phyloP scores from a whole-genome alignment of 2,888 invertebrate species.

The Rhorus exstirpatorius region DNA sequence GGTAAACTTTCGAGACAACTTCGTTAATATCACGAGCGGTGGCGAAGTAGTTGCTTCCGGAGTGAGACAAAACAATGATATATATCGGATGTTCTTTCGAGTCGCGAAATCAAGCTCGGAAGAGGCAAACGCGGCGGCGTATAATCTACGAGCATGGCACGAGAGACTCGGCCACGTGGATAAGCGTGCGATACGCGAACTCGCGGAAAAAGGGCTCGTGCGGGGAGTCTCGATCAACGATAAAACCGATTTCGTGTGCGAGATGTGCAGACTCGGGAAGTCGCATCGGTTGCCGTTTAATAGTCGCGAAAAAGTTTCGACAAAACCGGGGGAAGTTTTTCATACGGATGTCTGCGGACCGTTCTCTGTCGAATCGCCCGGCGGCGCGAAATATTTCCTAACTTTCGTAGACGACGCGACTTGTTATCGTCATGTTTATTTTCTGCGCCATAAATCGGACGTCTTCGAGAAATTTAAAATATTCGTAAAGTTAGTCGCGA shows the following conservation, averaged over 20 bases:
- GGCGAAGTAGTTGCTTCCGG: constrained; percentile 63
- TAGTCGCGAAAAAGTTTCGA: constrained; percentile 15
- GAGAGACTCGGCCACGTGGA: constrained; percentile 67
- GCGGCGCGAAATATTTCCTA: constrained; percentile 71
- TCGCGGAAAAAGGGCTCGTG: constrained; percentile 45
- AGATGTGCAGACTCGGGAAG: constrained; percentile 39
- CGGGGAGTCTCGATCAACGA: not conserved
- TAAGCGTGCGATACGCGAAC: constrained; percentile 25
- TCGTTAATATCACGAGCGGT: constrained; percentile 49
- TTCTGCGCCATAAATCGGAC: constrained; percentile 65
- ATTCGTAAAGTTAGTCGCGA: constrained; percentile 60
- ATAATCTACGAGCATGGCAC: constrained; percentile 52
- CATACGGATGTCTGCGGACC: constrained; percentile 73
- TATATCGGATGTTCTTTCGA: constrained; percentile 71
- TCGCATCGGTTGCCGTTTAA: constrained; percentile 58
- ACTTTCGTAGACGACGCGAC: constrained; percentile 74
- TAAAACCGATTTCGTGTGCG: constrained; percentile 24
- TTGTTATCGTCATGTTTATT: constrained; percentile 69
- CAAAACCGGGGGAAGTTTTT: constrained; percentile 53
- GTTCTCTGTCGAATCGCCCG: constrained; percentile 70
- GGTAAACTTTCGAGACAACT: constrained; percentile 57
- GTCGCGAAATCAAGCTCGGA: constrained; percentile 4
- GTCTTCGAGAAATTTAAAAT: constrained; percentile 67
- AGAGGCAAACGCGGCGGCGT: constrained; percentile 53
- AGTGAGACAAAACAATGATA: constrained; percentile 68